These are phyloP conservation scores for Hydrotaea diabolus DNA, from an alignment of 2,888 invertebrate species.

Conservation along the genomic window DNA sequence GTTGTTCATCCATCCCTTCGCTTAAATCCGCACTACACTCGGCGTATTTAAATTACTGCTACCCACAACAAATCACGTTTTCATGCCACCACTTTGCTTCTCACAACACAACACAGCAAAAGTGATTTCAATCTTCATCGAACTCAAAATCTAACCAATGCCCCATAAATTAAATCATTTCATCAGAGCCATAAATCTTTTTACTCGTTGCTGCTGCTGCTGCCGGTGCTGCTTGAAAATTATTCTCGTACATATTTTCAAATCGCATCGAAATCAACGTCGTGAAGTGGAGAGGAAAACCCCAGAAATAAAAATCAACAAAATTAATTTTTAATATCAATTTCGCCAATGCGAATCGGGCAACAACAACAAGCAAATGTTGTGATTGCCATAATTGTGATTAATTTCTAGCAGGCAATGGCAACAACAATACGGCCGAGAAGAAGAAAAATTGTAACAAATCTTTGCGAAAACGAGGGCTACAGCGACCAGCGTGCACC, in stretches of 20 bases:
- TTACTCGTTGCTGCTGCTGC: not conserved
- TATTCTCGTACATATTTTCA: constrained; percentile 13
- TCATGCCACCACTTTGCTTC: not conserved
- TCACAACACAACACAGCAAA: not conserved
- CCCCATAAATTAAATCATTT: constrained; percentile 32
- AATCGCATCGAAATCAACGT: constrained; percentile 24
- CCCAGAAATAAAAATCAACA: constrained; percentile 26
- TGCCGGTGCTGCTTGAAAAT: constrained; percentile 28
- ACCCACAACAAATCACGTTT: not conserved
- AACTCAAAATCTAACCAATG: constrained; percentile 26
- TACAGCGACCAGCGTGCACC: constrained; percentile 3
- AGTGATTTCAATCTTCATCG: constrained; percentile 29
- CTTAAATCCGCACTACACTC: too few relatives aligned
- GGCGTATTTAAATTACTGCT: not conserved
- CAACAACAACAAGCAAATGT: constrained; percentile 42
- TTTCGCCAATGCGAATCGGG: constrained; percentile 40
- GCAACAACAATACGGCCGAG: not conserved
- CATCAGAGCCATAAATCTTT: constrained; percentile 34
- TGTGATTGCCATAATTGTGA: constrained; percentile 65
- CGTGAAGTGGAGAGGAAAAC: constrained; percentile 1
- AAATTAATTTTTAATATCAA: constrained; percentile 37
- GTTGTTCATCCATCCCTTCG: too few relatives aligned
- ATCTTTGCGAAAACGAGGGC: constrained; percentile 20
- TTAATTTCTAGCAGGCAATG: constrained; percentile 56
- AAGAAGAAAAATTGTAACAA: constrained; percentile 29